Evolutionary conservation across 2,797 vertebrate species (phyloP), one percentile per base, ranked within the genome.

Genomic region (Gobionotothen gibberifrons): DNA sequence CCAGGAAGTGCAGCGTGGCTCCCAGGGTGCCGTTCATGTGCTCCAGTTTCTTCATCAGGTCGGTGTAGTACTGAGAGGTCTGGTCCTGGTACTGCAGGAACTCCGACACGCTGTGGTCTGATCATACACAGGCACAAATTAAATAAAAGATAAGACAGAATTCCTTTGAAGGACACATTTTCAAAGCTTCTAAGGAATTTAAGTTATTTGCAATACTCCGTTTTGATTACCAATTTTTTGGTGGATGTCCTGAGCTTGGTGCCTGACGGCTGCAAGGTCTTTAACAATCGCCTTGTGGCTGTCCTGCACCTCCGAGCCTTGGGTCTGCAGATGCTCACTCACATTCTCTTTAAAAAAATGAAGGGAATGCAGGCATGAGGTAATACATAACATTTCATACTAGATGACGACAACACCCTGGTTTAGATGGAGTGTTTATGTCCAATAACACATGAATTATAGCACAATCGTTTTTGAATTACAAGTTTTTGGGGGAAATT

Each of bases 21-120:
- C 91, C 94, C 84, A 97, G 83, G 1, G 94, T 97, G 79, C 68
- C 76, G 73, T 96, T 97, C 92, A 97, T 90, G 40, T 79, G 91
- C 68, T 78, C 91, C 85, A 98, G 93, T 61, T 96, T 96, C 44
- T 66, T 78, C 94, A 95, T 93, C 77, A 96, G 79, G 69, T 95
- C 93, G 0, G 86, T 17, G 58, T 96, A 95, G 87, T 95, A 95
- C 60, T 61, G 88, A 0, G 91, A 88, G 0, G 94, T 95, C 76
- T 54, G 86, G 77, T 88, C 93, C 92, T 95, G 95, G 74, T 96
- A 94, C 77, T 91, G 87, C 54, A 95, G 81, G 48, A 97, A 95
- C 67, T 94, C 93, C 0, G 74, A 61, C 93, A 95, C 80, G 61
- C 93, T 88, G 6, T 81, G 82, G 63, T 96, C 97, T 97, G 89